A percentile compares a stretch with the other conserved stretches of the same genome.
Conservation (phyloP, 1,140 invertebrate species). For the Dryas iulia region DNA sequence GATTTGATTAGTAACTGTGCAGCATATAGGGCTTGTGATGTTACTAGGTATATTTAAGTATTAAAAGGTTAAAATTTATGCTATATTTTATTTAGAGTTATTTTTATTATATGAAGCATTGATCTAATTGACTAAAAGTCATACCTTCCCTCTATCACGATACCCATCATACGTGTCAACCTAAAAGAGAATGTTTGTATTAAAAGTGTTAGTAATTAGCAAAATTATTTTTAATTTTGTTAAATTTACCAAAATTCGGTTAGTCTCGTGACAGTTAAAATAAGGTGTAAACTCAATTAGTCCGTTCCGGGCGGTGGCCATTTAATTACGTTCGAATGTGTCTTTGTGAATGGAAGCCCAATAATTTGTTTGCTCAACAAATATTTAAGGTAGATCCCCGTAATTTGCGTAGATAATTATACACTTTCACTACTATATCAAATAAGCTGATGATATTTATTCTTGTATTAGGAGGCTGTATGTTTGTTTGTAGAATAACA, state of each 20-base stretch:
- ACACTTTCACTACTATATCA: not conserved
- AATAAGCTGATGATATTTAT: not conserved
- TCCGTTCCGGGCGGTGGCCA: constrained; percentile 4
- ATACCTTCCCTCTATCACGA: constrained; percentile 70
- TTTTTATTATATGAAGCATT: not conserved
- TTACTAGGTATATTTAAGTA: not conserved
- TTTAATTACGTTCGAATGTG: constrained; percentile 21
- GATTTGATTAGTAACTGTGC: constrained; percentile 53
- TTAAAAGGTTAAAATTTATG: too few species aligned
- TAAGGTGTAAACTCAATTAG: constrained; percentile 23
- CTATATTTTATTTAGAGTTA: too few species aligned
- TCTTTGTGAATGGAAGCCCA: constrained; percentile 1
- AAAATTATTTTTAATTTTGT: constrained; percentile 12
- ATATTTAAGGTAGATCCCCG: not conserved
- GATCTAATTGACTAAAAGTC: constrained; percentile 26
- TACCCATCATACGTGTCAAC: constrained; percentile 64
- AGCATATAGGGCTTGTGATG: constrained; percentile 39
- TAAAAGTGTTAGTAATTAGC: constrained; percentile 36
- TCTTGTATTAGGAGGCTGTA: not conserved
- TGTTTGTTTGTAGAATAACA: not conserved
- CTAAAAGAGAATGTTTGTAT: constrained; percentile 64
- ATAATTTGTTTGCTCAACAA: not conserved
- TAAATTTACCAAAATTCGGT: constrained; percentile 1
- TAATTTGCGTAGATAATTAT: not conserved
- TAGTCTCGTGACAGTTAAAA: constrained; percentile 15